phyloP scores from a whole-genome alignment of 1,140 invertebrate species.

The Centruroides vittatus region DNA sequence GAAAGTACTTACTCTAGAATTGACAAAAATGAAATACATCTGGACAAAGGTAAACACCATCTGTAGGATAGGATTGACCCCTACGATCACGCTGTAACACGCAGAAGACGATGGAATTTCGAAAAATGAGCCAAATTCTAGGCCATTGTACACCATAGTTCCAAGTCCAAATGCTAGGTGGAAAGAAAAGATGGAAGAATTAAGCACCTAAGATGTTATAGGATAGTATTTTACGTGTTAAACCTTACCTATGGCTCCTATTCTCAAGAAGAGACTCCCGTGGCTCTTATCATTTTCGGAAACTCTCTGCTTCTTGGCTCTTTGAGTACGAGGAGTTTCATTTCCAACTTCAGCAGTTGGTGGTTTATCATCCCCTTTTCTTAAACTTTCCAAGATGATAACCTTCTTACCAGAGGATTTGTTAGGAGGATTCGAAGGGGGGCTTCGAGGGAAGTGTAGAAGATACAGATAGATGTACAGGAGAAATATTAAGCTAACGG shows the following conservation, averaged over 20 bases:
- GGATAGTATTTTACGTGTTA: neutral
- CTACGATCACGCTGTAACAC: constrained; percentile 65
- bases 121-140: constrained; percentile 88
- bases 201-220: neutral
- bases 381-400: constrained; percentile 9
- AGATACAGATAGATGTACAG: constrained; percentile 94
- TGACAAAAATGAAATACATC: constrained; percentile 98
- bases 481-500: constrained; percentile 84
- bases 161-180: constrained; percentile 74
- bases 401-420: neutral
- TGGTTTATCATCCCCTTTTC: constrained; percentile 6
- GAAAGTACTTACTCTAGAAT: constrained; percentile 64
- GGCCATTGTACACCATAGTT: constrained; percentile 94
- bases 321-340: constrained; percentile 5
- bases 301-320: constrained; percentile 10
- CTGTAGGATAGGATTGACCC: constrained; percentile 70
- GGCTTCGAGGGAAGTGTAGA: constrained; percentile 49
- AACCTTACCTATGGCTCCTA: constrained; percentile 46
- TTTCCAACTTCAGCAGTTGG: constrained; percentile 8
- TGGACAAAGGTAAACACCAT: constrained; percentile 96
- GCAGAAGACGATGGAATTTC: constrained; percentile 71
- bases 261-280: constrained; percentile 67
- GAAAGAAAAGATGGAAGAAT: neutral
- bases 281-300: constrained; percentile 16
- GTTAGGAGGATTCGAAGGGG: neutral